phyloP scores from a whole-genome alignment of 2,888 invertebrate genomes.

The Ophraella communa region DNA sequence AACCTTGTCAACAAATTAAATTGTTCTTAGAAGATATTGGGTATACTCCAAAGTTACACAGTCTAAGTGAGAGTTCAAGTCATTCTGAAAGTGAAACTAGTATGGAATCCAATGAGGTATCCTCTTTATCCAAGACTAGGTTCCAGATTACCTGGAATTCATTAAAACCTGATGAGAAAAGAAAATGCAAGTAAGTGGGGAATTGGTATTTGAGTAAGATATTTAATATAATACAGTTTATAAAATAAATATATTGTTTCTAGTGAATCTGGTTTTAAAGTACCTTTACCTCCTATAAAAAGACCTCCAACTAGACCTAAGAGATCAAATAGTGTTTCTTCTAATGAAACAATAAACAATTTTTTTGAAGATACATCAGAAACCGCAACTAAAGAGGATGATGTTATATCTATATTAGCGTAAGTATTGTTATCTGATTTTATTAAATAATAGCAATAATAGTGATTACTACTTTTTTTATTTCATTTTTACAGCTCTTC shows the following conservation, averaged over 20 bases:
- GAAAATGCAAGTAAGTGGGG: neutral
- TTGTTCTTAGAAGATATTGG: slow-evolving; percentile 13
- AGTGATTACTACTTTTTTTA: neutral
- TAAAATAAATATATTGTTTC: neutral
- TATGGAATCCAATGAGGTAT: neutral
- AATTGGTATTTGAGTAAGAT: neutral
- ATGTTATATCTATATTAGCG: slow-evolving; percentile 28
- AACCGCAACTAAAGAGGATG: slow-evolving; percentile 15
- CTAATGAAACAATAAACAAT: neutral
- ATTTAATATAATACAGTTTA: neutral
- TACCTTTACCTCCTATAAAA: slow-evolving; percentile 27
- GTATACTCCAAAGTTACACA: neutral
- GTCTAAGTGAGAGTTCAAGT: neutral
- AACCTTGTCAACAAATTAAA: neutral
- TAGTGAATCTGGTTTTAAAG: slow-evolving; percentile 13
- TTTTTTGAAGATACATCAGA: neutral
- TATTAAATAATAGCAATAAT: neutral
- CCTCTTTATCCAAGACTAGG: neutral
- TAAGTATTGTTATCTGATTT: slow-evolving; percentile 8
- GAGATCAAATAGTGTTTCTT: neutral
- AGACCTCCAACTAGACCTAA: slow-evolving; percentile 26
- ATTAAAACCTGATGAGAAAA: neutral
- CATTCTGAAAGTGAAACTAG: neutral
- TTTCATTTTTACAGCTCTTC: neutral
- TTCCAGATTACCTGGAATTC: neutral